Base-by-base conservation (phyloP, 1,140 invertebrate genomes). In the Drosophila takahashii region DNA sequence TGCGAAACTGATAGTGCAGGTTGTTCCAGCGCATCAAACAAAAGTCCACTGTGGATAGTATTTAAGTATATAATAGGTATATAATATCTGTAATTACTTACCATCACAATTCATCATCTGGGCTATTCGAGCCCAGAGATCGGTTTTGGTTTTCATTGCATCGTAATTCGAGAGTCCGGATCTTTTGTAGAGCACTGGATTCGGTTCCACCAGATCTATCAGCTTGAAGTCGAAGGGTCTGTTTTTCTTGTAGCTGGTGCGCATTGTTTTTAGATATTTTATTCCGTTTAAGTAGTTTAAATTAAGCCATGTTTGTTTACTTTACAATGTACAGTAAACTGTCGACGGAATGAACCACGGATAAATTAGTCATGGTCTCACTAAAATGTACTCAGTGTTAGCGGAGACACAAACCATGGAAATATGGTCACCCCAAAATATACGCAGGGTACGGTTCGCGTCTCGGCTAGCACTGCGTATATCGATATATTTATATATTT, bases 1-100 rank as follows among this genome's bases (percentile, higher is more conserved):
- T 87, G 1, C 81, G 67, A 51, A 79, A 91, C 26, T 90, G 90
- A 6, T 90, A 84, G 41, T 86, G 72, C 11, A 91, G 44, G 59
- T 91, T 91, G n/a, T 87, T 91, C 90, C 90, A 91, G 18, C 90
- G 90, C 81, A 81, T 91, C 15, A 91, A 4, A 11, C 90, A 91
- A 32, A 91, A 91, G 39, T 87, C 66, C 39, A 84, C 90, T 91
- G 16, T 0, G 32, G 16, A 10, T 1, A 9, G 1, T 42, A 10
- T 32, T 16, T n/a, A n/a, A 10, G n/a, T 1, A 29, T n/a, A 8
- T 0, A 34, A 26, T 22, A 2, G 4, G 13, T 3, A 16, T 10
- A 32, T 4, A 0, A 11, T 5, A 11, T 8, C 1, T 1, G 1
- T 1, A 4, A 7, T 13, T 34, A 47, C 53, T 76, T 54, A 91